These are phyloP conservation scores for Scytalopus superciliaris DNA, from an alignment of 2,113 vertebrate species.

Conservation along the genomic window DNA sequence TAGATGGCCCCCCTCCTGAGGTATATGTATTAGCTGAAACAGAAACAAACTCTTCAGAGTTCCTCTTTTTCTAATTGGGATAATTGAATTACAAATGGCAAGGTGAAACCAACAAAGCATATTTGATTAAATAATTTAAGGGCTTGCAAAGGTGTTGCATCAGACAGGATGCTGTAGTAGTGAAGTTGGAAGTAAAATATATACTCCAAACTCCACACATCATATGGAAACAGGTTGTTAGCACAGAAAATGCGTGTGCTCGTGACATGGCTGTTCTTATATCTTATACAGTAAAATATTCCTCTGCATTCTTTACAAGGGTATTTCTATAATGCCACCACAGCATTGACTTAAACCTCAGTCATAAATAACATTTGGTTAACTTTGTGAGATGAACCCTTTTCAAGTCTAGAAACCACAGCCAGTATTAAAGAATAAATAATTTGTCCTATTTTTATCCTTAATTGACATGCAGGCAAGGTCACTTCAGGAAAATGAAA, in stretches of 20 bases:
- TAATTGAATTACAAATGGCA: background rate
- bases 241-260: background rate
- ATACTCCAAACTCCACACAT: background rate
- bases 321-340: background rate
- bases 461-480: background rate
- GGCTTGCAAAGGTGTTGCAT: background rate
- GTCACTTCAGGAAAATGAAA: background rate
- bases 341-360: background rate
- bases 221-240: background rate
- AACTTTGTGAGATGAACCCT: background rate
- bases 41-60: background rate
- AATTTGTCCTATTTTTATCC: background rate
- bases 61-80: background rate
- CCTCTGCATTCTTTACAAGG: background rate
- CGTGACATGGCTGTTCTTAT: background rate
- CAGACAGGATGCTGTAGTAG: background rate
- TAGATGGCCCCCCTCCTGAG: background rate
- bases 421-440: background rate
- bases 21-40: background rate
- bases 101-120: background rate
- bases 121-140: background rate
- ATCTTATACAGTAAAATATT: background rate
- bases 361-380: background rate
- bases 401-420: background rate
- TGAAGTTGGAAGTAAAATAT: background rate